Conservation (phyloP, 2,888 invertebrate genomes). For the Orthosia incerta region DNA sequence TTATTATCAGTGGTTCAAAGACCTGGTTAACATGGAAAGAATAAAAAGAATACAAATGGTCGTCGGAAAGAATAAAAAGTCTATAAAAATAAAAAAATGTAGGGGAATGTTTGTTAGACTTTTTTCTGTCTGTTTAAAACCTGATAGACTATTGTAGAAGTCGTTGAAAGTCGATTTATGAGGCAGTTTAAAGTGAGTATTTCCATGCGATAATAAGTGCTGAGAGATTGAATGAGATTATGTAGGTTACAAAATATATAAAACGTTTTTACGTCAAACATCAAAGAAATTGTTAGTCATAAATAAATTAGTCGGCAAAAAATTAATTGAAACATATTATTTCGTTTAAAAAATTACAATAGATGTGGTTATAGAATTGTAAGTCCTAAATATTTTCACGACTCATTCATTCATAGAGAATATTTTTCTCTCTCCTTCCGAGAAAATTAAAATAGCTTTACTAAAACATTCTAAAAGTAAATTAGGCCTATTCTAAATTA, state of each 20-base stretch:
- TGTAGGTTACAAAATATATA: conserved; percentile 42
- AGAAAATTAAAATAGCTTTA: conserved; percentile 49
- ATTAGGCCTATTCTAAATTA: conserved; percentile 59
- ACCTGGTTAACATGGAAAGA: conserved; percentile 43
- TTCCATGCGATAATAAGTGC: conserved; percentile 28
- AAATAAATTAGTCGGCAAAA: conserved; percentile 19
- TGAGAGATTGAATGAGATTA: conserved; percentile 22
- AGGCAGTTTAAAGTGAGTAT: conserved; percentile 27
- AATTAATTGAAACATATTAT: background rate
- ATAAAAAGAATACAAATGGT: conserved; percentile 44
- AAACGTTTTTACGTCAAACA: conserved; percentile 41
- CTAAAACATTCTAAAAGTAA: conserved; percentile 54
- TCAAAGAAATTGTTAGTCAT: conserved; percentile 24
- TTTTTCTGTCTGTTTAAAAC: conserved; percentile 10
- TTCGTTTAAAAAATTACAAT: background rate
- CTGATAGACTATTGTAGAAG: conserved; percentile 20
- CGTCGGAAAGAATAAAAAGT: conserved; percentile 33
- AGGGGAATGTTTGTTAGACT: conserved; percentile 17
- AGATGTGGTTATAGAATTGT: background rate
- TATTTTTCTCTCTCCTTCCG: conserved; percentile 27
- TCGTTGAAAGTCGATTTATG: conserved; percentile 41
- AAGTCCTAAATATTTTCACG: conserved; percentile 6
- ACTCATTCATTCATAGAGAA: conserved; percentile 11
- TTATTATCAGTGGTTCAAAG: conserved; percentile 44
- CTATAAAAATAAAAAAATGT: conserved; percentile 30